These are phyloP conservation scores for Paradoxurus hermaphroditus DNA, from an alignment of 2,113 vertebrate species.

Conservation along the genomic window DNA sequence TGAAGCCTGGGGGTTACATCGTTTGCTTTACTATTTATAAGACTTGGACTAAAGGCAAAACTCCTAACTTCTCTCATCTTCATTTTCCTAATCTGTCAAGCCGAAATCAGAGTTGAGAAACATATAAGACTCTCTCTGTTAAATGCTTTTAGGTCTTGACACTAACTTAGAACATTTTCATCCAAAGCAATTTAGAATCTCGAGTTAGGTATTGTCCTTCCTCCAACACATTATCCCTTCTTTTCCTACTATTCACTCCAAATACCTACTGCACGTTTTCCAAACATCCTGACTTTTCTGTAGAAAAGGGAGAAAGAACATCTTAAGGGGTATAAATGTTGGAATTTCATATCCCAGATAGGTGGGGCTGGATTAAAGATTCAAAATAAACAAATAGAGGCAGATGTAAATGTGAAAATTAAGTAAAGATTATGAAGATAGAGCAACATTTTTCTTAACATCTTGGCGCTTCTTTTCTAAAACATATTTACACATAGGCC, in stretches of 20 bases:
- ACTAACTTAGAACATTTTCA: neutral
- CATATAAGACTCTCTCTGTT: neutral
- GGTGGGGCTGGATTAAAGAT: neutral
- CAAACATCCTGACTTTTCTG: neutral
- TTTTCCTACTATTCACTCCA: neutral
- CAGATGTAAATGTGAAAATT: neutral
- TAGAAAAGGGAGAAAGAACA: neutral
- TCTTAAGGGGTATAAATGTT: neutral
- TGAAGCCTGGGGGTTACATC: neutral
- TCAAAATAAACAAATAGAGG: slow-evolving; percentile 22
- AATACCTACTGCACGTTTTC: neutral
- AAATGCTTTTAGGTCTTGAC: neutral
- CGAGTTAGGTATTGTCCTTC: neutral
- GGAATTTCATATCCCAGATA: neutral
- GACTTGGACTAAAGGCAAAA: neutral
- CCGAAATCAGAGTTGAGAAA: neutral
- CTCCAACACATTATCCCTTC: neutral
- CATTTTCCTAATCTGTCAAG: neutral
- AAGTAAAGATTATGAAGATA: neutral
- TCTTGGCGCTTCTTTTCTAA: neutral
- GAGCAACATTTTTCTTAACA: neutral
- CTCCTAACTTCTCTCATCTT: neutral
- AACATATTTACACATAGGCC: neutral
- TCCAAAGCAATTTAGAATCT: neutral
- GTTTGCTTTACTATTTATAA: neutral